Conservation (phyloP, 2,888 invertebrate species). For the Melinaea menophilus region DNA sequence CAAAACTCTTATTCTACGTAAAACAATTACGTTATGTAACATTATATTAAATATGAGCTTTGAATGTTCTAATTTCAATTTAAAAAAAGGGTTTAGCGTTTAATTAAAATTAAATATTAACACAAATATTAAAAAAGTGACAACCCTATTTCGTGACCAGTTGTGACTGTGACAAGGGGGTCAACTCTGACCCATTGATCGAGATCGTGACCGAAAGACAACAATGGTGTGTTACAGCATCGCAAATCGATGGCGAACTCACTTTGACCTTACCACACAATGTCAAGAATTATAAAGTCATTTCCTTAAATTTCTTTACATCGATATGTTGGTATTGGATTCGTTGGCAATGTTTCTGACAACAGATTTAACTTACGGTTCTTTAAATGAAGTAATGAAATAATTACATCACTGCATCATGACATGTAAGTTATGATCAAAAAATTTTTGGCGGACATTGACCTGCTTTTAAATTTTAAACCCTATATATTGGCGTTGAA, state of each 20-base stretch:
- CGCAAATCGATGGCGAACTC: conserved; percentile 45
- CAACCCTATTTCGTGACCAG: conserved; percentile 32
- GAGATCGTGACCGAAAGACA: conserved; percentile 60
- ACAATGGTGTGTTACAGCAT: conserved; percentile 53
- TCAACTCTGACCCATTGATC: conserved; percentile 57
- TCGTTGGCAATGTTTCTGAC: not conserved
- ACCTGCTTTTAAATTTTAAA: not conserved
- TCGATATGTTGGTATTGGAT: too few species aligned
- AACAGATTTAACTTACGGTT: conserved; percentile 5
- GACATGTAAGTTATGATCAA: conserved; percentile 16
- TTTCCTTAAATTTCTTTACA: conserved; percentile 10
- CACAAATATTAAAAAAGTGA: not conserved
- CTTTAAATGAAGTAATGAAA: conserved; percentile 18
- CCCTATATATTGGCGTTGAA: not conserved
- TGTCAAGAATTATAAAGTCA: conserved; percentile 39
- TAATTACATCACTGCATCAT: conserved; percentile 21
- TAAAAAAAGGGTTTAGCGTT: too few species aligned
- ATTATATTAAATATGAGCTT: too few species aligned
- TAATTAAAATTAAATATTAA: not conserved
- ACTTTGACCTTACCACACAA: conserved; percentile 53
- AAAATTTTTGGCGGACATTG: conserved; percentile 11
- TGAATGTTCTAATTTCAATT: too few species aligned
- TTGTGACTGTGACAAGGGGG: conserved; percentile 41
- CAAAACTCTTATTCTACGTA: too few species aligned
- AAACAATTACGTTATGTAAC: too few species aligned